Evolutionary conservation across 2,797 vertebrate genomes (phyloP), one percentile per base, ranked within the genome.

Genomic region (Lepidocolaptes lacrymiger): DNA sequence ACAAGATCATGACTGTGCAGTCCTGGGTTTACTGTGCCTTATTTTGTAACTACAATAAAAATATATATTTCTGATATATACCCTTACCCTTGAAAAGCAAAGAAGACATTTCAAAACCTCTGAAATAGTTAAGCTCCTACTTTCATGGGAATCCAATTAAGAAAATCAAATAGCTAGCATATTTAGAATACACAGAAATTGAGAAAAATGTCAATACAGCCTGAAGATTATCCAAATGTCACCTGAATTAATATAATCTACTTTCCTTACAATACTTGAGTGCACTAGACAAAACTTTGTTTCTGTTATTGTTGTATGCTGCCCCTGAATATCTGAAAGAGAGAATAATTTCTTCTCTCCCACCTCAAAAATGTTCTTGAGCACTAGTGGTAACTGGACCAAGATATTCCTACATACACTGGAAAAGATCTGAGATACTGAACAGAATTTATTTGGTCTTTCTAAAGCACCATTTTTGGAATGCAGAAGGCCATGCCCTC

Each of bases 171-270:
- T 37, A 76, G 3, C 28, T 5, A 14, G 8, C 2, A 6, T 41
- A 86, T 95, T 94, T 94, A 43, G 61, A 90, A 43, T 27, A 84
- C 10, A 93, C 20, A 91, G 56, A 75, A 34, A 90, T 72, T 74
- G 21, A 94, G 48, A 94, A 96, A 95, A 95, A 87, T 59, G 67
- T 74, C 48, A 88, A n/a, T 91, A 49, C 3, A 78, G 43, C 14
- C 43, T 91, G 64, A 64, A 88, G 49, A 85, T 71, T 90, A 93
- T 84, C 67, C 62, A 90, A 36, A 78, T 79, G 48, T 78, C 52
- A 58, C 49, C 51, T 67, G 90, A 91, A 88, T 88, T 49, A 95
- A 62, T 88, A 75, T 54, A 12, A 84, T 55, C 17, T 82, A 18
- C 34, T 89, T 89, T 76, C 46, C 12, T 87, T 85, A 27, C 23